Evolutionary conservation across 1,140 invertebrate species (phyloP), one percentile per base, ranked within the genome.

Genomic region (Chymomyza costata): DNA sequence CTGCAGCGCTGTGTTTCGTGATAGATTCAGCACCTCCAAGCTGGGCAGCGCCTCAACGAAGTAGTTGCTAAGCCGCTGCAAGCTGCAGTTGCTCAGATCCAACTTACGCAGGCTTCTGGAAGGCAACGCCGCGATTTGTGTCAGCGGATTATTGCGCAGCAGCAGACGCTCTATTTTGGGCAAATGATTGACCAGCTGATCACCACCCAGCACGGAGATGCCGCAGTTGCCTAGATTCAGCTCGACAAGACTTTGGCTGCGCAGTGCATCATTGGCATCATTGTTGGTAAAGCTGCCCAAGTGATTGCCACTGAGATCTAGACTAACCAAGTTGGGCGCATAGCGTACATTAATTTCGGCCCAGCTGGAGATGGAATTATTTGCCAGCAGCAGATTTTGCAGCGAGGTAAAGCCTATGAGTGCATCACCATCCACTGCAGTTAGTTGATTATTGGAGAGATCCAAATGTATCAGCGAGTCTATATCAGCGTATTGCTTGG

Each of bases 341-440:
- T 85, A 80, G 37, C 67, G 54, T 18, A 90, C 80, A 68, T 86
- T 87, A 25, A 91, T 70, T 32, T 87, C 83, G 2, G 82, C 52
- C 89, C 89, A 90, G 39, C 86, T 81, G 13, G 66, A 81, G 37
- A 91, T 88, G 8, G 84, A 65, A 62, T 90, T 91, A 45, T 74
- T 86, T 8, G 87, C 86, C 51, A 91, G 70, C 66, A 89, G 86
- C 19, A 91, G 63, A 2, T 83, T 74, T 61, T 88, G 82, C 13
- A 91, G 69, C 1, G 86, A 73, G 7, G 82, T 86, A 10, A 90
- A 85, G 6, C 88, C 88, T 16, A 86, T 50, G 1, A 91, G 81
- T 1, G 87, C 84, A 41, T 86, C 60, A 18, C 57, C 53, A 1
- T 81, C 80, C 38, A 91, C 44, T 14, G 66, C 66, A 3, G 64